Conservation (phyloP, 2,113 vertebrate species). For the Crypturellus undulatus region DNA sequence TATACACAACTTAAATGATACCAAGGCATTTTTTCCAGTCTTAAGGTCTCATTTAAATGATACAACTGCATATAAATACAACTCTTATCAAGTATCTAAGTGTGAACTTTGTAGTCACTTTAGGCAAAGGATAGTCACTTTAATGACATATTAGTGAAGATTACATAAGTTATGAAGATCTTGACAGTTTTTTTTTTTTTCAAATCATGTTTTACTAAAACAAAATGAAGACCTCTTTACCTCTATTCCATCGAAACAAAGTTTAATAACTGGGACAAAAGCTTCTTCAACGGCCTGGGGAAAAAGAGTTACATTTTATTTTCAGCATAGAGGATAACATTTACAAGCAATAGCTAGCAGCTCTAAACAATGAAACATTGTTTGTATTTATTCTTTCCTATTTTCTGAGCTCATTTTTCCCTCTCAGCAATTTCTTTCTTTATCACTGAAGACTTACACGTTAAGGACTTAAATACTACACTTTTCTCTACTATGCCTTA, state of each 20-base stretch:
- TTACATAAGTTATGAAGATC: neutral
- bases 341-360: neutral
- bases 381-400: neutral
- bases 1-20: neutral
- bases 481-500: neutral
- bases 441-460: neutral
- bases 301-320: conserved; percentile 3
- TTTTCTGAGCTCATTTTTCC: neutral
- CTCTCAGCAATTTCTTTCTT: neutral
- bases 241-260: conserved; percentile 92
- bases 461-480: neutral
- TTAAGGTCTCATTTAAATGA: neutral
- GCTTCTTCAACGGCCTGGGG: conserved; percentile 89
- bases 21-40: neutral
- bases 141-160: neutral
- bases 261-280: conserved; percentile 92
- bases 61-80: neutral
- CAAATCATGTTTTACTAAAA: neutral
- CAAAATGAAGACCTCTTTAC: conserved; percentile 69
- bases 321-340: neutral
- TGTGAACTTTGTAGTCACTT: neutral
- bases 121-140: neutral
- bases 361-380: neutral
- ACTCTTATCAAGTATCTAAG: neutral
- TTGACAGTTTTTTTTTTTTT: neutral